Evolutionary conservation across 2,113 vertebrate genomes (phyloP).

Genomic region (Actenoides hombroni): DNA sequence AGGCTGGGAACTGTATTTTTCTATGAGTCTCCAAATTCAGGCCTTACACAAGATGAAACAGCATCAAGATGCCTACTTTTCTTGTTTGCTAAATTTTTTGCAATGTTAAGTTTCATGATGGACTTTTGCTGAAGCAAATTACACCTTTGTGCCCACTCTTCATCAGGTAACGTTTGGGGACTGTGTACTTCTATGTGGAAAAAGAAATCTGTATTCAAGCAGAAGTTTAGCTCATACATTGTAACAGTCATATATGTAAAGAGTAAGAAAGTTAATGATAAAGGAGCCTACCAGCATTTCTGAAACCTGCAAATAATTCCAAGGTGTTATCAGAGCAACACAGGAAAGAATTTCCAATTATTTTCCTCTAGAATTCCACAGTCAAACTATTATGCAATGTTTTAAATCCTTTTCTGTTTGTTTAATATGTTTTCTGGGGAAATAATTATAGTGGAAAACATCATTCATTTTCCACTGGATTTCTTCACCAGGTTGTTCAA

Average conservation of each 20-base stretch:
- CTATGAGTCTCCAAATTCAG: not conserved
- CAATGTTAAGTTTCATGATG: not conserved
- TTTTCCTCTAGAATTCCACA: not conserved
- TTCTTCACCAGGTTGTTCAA: not conserved
- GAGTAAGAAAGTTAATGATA: not conserved
- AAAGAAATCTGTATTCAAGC: not conserved
- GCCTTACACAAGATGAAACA: not conserved
- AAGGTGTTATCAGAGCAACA: not conserved
- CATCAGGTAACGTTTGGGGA: not conserved
- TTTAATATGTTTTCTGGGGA: not conserved
- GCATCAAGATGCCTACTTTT: not conserved
- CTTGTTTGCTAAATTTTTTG: not conserved
- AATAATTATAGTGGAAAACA: not conserved
- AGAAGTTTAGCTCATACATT: not conserved
- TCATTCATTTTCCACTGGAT: not conserved
- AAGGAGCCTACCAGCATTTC: not conserved
- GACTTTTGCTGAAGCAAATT: not conserved
- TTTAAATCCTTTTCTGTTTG: not conserved
- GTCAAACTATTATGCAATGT: not conserved
- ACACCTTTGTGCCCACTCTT: not conserved
- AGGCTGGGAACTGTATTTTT: not conserved
- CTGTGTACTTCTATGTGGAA: not conserved
- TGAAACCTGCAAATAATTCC: not conserved
- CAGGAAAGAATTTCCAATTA: not conserved
- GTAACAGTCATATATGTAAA: not conserved